Evolutionary conservation across 2,888 invertebrate genomes (phyloP).

Genomic region (Ophion ellenae): DNA sequence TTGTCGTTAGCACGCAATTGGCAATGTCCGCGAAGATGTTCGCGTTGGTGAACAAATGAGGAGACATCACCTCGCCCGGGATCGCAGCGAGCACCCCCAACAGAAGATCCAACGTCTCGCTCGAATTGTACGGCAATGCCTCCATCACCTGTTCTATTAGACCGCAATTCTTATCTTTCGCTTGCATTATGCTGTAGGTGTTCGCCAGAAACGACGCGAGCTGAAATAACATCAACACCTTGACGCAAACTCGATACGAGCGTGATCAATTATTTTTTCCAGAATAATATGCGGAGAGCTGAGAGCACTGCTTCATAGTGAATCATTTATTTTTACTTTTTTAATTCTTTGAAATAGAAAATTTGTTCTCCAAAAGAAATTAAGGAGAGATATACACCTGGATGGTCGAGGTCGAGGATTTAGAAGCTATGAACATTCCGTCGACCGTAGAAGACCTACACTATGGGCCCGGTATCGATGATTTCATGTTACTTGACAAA

Average conservation of each 20-base stretch:
- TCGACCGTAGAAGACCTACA: too few species aligned
- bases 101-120: constrained; percentile 87
- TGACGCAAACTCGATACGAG: not conserved
- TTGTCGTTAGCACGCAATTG: not conserved
- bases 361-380: too few species aligned
- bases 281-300: too few species aligned
- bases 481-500: too few species aligned
- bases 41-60: not conserved
- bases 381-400: too few species aligned
- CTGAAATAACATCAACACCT: constrained; percentile 84
- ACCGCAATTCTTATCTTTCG: constrained; percentile 87
- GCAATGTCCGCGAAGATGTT: not conserved
- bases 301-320: too few species aligned
- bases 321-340: too few species aligned
- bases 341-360: too few species aligned
- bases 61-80: constrained; percentile 88
- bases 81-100: constrained; percentile 93
- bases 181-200: constrained; percentile 81
- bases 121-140: constrained; percentile 87
- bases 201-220: constrained; percentile 94
- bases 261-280: too few species aligned
- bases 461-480: too few species aligned
- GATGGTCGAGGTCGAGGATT: too few species aligned
- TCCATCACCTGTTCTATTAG: constrained; percentile 89
- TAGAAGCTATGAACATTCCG: too few species aligned